Evolutionary conservation across 2,113 vertebrate species (phyloP), one percentile per base, ranked within the genome.

Genomic region (Lepus europaeus): DNA sequence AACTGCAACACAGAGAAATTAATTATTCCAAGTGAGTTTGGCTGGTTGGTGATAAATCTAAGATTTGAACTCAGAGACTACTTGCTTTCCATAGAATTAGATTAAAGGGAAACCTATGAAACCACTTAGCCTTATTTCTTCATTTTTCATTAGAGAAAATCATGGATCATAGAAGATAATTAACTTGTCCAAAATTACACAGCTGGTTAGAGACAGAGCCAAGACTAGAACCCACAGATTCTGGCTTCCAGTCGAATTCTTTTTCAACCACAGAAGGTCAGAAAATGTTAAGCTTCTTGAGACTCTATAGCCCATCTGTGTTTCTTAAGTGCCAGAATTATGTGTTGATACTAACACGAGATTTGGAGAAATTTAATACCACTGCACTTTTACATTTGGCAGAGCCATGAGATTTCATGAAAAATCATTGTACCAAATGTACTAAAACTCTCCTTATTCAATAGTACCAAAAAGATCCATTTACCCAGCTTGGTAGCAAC

Each of bases 281-380:
- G 86, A 97, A 96, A 97, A 96, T 97, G 95, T 90, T 96, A 94
- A 97, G 93, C 70, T 97, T 90, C 79, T 78, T 91, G 78, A 96
- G 90, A 93, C 74, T 97, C 39, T 83, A 45, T 45, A 96, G 59
- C 69, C 96, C 96, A 97, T 97, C 93, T 97, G 96, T 68, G 51
- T 53, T 93, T 97, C 85, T 95, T 17, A 85, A 92, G 56, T 84
- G 78, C 95, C 95, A 97, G 89, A 86, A 96, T 63, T 86, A 0
- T 77, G 70, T 88, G n/a, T 90, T 29, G 49, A 53, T 76, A 83
- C 33, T 33, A 94, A 73, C 82, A 97, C 76, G 31, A 0, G 73
- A 81, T 91, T 53, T 80, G 61, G 70, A 92, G 74, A 90, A 86
- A 69, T 82, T 84, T 90, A 87, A 90, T 76, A 88, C 1, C 7